These are phyloP conservation scores for Cryptus armator DNA, from an alignment of 2,888 invertebrate genomes.

Conservation along the genomic window DNA sequence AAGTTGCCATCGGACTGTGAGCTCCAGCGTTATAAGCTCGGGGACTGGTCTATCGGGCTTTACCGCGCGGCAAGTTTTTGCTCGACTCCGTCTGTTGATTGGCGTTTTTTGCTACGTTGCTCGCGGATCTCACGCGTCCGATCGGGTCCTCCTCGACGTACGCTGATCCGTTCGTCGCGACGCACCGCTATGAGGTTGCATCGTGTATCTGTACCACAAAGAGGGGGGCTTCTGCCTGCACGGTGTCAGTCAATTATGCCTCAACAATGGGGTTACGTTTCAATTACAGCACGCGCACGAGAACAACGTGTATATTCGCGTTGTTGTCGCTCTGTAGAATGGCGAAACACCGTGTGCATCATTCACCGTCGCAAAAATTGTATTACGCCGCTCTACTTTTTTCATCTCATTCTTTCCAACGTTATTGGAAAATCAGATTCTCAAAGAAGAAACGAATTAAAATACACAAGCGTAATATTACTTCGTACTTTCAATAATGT, in stretches of 20 bases:
- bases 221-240: slow-evolving; percentile 66
- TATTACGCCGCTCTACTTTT: too few species aligned
- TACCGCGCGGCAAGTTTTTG: slow-evolving; percentile 76
- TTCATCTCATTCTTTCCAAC: too few species aligned
- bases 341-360: too few species aligned
- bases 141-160: slow-evolving; percentile 71
- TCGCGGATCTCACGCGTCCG: slow-evolving; percentile 71
- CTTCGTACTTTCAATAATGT: neutral
- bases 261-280: slow-evolving; percentile 84
- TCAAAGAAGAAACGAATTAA: too few species aligned
- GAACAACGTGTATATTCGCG: slow-evolving; percentile 74
- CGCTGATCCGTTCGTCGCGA: slow-evolving; percentile 56
- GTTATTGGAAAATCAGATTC: too few species aligned
- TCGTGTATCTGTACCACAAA: slow-evolving; percentile 32
- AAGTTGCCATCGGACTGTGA: slow-evolving; percentile 57
- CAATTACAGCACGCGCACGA: slow-evolving; percentile 80
- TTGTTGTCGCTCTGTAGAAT: slow-evolving; percentile 42
- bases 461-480: too few species aligned
- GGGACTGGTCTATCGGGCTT: slow-evolving; percentile 64
- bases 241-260: slow-evolving; percentile 83
- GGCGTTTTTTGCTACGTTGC: slow-evolving; percentile 77
- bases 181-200: slow-evolving; percentile 66
- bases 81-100: slow-evolving; percentile 76
- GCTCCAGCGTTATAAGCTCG: slow-evolving; percentile 25
- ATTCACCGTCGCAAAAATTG: too few species aligned